Conservation (phyloP, 2,888 invertebrate genomes). For the Brachyptera putata region DNA sequence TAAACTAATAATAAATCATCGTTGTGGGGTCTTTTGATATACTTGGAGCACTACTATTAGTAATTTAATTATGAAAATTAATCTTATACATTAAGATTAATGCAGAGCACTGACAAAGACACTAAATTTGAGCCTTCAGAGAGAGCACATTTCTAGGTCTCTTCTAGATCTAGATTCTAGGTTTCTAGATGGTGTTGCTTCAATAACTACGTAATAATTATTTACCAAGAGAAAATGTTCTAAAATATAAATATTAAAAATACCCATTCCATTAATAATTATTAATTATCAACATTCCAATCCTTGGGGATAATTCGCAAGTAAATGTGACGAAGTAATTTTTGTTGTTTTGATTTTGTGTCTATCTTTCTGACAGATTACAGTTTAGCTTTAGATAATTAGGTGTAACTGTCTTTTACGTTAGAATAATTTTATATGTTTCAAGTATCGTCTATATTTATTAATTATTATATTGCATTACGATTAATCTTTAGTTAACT, state of each 20-base stretch:
- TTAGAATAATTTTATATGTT: neutral
- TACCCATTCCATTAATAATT: neutral
- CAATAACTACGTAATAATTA: neutral
- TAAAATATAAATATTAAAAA: neutral
- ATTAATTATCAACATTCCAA: too few species aligned
- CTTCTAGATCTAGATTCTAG: too few species aligned
- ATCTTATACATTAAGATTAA: neutral
- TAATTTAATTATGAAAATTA: neutral
- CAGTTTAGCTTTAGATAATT: too few species aligned
- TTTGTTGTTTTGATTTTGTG: too few species aligned
- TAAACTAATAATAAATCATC: too few species aligned
- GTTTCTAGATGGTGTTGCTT: conserved; percentile 23
- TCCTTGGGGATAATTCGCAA: too few species aligned
- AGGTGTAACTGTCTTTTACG: too few species aligned
- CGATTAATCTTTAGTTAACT: neutral
- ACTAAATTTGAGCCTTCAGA: neutral
- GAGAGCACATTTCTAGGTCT: conserved; percentile 18
- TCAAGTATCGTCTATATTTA: too few species aligned
- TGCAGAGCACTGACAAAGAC: neutral
- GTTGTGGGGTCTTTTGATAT: neutral
- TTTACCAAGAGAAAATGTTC: neutral
- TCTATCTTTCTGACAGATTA: too few species aligned
- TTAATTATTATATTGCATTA: neutral
- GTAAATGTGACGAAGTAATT: too few species aligned
- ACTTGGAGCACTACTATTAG: neutral